phyloP scores from a whole-genome alignment of 2,113 vertebrate genomes.

The Polypterus bichir region DNA sequence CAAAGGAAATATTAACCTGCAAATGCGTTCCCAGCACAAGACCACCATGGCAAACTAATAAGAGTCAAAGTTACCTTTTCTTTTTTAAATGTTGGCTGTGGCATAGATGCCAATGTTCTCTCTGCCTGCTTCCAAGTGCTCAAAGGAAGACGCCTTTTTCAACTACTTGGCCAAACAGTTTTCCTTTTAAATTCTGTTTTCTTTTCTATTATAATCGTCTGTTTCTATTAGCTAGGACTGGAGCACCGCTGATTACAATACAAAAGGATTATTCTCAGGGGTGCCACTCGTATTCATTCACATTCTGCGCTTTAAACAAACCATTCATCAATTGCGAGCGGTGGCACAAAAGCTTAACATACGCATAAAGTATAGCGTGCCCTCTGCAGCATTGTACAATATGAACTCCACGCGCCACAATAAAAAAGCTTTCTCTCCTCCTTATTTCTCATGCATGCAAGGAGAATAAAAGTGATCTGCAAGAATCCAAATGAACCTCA shows the following conservation, averaged over 20 bases:
- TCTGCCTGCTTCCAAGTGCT: neutral
- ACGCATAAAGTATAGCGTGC: slow-evolving; percentile 5
- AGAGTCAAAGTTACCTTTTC: neutral
- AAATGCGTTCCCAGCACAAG: too few relatives aligned
- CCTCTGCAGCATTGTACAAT: slow-evolving; percentile 16
- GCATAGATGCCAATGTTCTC: neutral
- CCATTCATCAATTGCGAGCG: slow-evolving; percentile 49
- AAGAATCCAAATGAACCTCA: slow-evolving; percentile 26
- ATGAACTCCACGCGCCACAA: neutral
- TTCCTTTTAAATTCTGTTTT: slow-evolving; percentile 43
- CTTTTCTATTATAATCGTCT: slow-evolving; percentile 39
- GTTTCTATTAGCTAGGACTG: slow-evolving; percentile 43
- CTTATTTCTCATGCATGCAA: neutral
- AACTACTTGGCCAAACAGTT: slow-evolving; percentile 4
- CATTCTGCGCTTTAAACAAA: slow-evolving; percentile 41
- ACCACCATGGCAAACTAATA: neutral
- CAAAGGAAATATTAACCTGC: too few relatives aligned
- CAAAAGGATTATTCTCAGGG: slow-evolving; percentile 51
- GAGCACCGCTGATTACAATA: slow-evolving; percentile 45
- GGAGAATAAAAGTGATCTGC: neutral
- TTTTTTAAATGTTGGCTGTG: neutral
- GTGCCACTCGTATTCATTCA: slow-evolving; percentile 49
- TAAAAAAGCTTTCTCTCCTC: neutral
- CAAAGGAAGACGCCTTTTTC: neutral
- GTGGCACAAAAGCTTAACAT: slow-evolving; percentile 27